phyloP scores from a whole-genome alignment of 2,888 invertebrate genomes.

The Latrodectus hesperus region DNA sequence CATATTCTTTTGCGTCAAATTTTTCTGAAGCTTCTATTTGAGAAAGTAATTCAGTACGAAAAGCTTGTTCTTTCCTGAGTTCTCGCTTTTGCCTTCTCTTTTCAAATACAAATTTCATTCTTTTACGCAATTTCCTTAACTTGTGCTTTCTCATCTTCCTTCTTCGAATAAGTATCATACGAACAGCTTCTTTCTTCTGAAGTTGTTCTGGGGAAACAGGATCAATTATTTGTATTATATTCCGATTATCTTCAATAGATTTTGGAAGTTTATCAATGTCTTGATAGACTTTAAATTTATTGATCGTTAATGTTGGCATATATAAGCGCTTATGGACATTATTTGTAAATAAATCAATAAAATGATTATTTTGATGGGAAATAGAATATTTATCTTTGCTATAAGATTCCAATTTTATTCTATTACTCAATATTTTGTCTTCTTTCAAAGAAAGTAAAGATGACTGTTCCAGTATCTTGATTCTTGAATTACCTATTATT shows the following conservation, averaged over 20 bases:
- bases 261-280: constrained; percentile 7
- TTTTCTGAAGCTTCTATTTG: constrained; percentile 84
- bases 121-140: constrained; percentile 85
- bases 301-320: constrained; percentile 36
- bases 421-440: background rate
- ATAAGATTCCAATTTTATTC: background rate
- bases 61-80: constrained; percentile 83
- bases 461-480: background rate
- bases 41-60: constrained; percentile 82
- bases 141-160: constrained; percentile 93
- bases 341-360: constrained; percentile 34
- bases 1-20: constrained; percentile 85
- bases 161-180: constrained; percentile 76
- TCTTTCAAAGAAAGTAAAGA: constrained; percentile 10
- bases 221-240: constrained; percentile 26
- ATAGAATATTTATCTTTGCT: background rate
- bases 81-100: constrained; percentile 81
- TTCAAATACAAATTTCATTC: constrained; percentile 85
- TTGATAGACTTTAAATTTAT: constrained; percentile 42
- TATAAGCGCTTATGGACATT: constrained; percentile 33
- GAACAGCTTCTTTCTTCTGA: constrained; percentile 54
- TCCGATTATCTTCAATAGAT: constrained; percentile 29
- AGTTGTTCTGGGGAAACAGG: constrained; percentile 20
- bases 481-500: too few species aligned
- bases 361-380: constrained; percentile 13